phyloP scores from a whole-genome alignment of 2,113 vertebrate genomes.

The Aptenodytes patagonicus region DNA sequence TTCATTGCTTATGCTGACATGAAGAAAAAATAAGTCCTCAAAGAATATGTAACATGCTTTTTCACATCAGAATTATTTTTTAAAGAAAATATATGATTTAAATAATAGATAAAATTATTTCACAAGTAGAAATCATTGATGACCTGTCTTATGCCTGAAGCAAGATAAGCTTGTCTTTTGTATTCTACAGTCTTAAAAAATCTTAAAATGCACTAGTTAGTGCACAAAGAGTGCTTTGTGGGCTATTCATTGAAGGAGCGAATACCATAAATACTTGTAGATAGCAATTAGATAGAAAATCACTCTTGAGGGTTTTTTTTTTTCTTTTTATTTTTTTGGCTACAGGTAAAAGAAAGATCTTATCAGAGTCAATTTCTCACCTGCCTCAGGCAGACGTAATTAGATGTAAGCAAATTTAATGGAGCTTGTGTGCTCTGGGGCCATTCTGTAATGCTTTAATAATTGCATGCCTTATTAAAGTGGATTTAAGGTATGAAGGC shows the following conservation, averaged over 20 bases:
- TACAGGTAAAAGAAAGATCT: constrained; percentile 86
- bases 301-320: neutral
- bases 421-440: constrained; percentile 75
- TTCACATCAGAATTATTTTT: neutral
- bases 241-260: constrained; percentile 63
- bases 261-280: constrained; percentile 82
- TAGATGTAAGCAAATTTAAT: constrained; percentile 88
- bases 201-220: constrained; percentile 30
- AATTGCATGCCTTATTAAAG: constrained; percentile 88
- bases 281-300: constrained; percentile 84
- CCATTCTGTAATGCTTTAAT: constrained; percentile 79
- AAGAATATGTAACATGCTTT: neutral
- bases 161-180: constrained; percentile 58
- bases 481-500: constrained; percentile 80
- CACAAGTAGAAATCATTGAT: constrained; percentile 24
- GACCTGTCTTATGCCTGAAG: constrained; percentile 49
- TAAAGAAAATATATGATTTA: neutral
- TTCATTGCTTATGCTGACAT: neutral
- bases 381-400: constrained; percentile 85
- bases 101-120: constrained; percentile 14
- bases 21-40: neutral
- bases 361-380: constrained; percentile 87
- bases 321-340: constrained; percentile 60
- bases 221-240: constrained; percentile 72
- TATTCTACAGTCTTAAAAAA: constrained; percentile 46